A percentile compares a stretch with the other conserved stretches of the same genome.
Evolutionary conservation across 1,140 invertebrate genomes (phyloP).

Genomic region (Caenorhabditis briggsae): DNA sequence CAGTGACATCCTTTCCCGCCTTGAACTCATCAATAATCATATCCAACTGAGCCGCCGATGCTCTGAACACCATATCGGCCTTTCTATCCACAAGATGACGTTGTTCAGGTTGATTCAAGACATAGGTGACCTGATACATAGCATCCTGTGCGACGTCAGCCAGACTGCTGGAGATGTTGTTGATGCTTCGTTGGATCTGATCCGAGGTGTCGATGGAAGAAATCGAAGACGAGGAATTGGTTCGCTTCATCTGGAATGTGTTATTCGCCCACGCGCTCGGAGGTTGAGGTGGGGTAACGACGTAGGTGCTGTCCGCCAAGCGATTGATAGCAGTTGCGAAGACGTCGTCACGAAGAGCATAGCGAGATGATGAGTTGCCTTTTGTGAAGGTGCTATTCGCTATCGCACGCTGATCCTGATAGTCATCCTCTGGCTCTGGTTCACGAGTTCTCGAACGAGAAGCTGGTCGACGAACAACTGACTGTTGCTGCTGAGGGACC

Average conservation of each 20-base stretch:
- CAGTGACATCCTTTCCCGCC: slow-evolving; percentile 13
- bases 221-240: slow-evolving; percentile 62
- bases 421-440: slow-evolving; percentile 7
- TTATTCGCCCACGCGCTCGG: not conserved
- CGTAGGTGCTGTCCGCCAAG: not conserved
- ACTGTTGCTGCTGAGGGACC: slow-evolving; percentile 1
- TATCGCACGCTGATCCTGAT: not conserved
- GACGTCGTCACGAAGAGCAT: slow-evolving; percentile 42
- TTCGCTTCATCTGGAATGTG: slow-evolving; percentile 42
- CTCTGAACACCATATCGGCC: slow-evolving; percentile 28
- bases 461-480: not conserved
- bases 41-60: slow-evolving; percentile 33
- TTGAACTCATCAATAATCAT: slow-evolving; percentile 15
- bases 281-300: slow-evolving; percentile 5
- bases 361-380: not conserved
- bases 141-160: slow-evolving; percentile 59
- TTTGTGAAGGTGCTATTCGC: not conserved
- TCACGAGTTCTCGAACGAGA: not conserved
- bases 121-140: slow-evolving; percentile 51
- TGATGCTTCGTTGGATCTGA: slow-evolving; percentile 62
- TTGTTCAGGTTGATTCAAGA: slow-evolving; percentile 57
- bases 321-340: not conserved
- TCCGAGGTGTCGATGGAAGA: slow-evolving; percentile 65
- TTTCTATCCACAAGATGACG: slow-evolving; percentile 21
- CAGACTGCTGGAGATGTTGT: slow-evolving; percentile 35